Conservation (phyloP, 37 sponge, comb jelly and placozoan genomes). For the Ianthella basta region DNA sequence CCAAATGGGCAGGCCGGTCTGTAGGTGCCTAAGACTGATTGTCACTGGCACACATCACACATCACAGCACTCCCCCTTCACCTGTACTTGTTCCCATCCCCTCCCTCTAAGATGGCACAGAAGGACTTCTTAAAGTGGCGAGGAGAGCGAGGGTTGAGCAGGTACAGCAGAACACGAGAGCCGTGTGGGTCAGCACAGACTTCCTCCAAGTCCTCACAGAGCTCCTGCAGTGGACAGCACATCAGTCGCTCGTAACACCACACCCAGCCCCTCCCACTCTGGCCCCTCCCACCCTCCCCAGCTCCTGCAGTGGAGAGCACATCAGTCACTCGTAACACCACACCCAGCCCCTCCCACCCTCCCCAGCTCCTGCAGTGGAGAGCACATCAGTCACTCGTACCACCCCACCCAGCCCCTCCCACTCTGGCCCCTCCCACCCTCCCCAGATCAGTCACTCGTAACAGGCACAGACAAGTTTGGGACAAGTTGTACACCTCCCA, state of each 20-base stretch:
- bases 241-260: neutral
- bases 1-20: too few relatives aligned
- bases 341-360: too few relatives aligned
- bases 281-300: neutral
- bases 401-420: neutral
- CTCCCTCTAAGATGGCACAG: slow-evolving; percentile 57
- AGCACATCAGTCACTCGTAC: too few relatives aligned
- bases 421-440: neutral
- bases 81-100: slow-evolving; percentile 82
- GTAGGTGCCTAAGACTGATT: too few relatives aligned
- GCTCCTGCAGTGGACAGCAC: slow-evolving; percentile 78
- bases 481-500: too few relatives aligned
- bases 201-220: slow-evolving; percentile 59
- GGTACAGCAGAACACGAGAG: slow-evolving; percentile 81
- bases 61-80: too few relatives aligned
- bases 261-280: neutral
- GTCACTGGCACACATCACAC: too few relatives aligned
- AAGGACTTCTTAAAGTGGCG: slow-evolving; percentile 74
- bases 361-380: too few relatives aligned
- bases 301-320: too few relatives aligned
- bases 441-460: slow-evolving; percentile 47
- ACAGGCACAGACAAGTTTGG: too few relatives aligned
- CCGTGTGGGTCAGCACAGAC: slow-evolving; percentile 59
- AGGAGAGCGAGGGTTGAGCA: slow-evolving; percentile 71
- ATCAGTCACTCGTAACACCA: too few relatives aligned